These are phyloP conservation scores for Schizopygopsis malacanthus DNA, from an alignment of 2,797 vertebrate genomes.

Conservation along the genomic window DNA sequence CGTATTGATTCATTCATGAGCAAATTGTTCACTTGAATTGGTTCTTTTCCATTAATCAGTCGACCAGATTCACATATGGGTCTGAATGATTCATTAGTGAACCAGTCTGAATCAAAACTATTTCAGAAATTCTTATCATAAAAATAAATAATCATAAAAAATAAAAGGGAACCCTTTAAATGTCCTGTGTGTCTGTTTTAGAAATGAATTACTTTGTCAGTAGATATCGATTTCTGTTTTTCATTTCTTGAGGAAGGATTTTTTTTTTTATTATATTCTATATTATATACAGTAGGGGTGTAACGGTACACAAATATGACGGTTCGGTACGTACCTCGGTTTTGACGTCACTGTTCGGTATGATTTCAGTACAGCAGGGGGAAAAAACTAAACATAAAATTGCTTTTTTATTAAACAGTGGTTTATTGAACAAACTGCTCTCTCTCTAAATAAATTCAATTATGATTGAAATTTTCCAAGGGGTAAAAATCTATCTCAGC, in stretches of 20 bases:
- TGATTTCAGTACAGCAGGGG: too few species aligned
- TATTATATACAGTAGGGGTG: neutral
- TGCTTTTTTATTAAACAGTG: too few species aligned
- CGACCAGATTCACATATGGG: neutral
- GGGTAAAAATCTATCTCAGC: too few species aligned
- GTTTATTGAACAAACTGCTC: too few species aligned
- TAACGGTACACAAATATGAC: too few species aligned
- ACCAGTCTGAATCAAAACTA: conserved; percentile 3
- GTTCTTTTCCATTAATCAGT: neutral
- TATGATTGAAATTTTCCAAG: too few species aligned
- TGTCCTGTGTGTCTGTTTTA: neutral
- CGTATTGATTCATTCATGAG: neutral
- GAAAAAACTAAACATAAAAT: too few species aligned
- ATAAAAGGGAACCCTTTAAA: neutral
- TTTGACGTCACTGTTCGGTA: too few species aligned
- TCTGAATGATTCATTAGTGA: neutral
- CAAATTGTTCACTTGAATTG: neutral
- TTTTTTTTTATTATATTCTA: neutral
- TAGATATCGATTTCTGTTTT: neutral
- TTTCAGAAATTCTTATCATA: neutral
- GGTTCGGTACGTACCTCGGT: too few species aligned
- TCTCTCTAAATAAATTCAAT: too few species aligned
- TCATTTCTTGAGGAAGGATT: neutral
- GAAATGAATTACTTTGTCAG: neutral
- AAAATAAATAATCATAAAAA: neutral